A percentile compares a stretch with the other conserved stretches of the same genome.
phyloP scores from a whole-genome alignment of 2,113 vertebrate genomes.

The Lucifuga dentata region DNA sequence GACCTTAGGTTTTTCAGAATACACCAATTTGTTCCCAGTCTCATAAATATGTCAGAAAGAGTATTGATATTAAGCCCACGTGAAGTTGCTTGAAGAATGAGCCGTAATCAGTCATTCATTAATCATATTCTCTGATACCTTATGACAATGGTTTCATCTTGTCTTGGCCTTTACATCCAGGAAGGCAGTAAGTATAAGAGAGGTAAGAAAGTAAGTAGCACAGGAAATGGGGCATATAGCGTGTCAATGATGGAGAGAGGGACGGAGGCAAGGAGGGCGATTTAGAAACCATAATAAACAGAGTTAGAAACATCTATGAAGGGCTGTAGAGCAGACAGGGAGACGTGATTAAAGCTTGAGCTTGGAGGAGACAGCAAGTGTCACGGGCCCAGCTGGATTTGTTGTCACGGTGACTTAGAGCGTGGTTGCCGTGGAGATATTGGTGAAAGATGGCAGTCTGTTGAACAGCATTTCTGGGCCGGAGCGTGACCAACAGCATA shows the following conservation, averaged over 20 bases:
- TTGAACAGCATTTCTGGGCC: constrained; percentile 50
- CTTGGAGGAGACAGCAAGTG: constrained; percentile 50
- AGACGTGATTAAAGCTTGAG: constrained; percentile 47
- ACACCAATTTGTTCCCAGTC: background rate
- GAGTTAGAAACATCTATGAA: constrained; percentile 9
- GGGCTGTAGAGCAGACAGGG: constrained; percentile 20
- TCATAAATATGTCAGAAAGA: background rate
- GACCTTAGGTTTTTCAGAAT: constrained; percentile 16
- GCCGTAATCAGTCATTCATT: background rate
- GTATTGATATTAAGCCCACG: background rate
- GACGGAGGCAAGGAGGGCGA: constrained; percentile 14
- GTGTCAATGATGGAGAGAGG: constrained; percentile 28
- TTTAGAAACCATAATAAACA: constrained; percentile 29
- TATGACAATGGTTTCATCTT: background rate
- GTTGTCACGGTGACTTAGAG: constrained; percentile 72
- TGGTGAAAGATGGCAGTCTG: constrained; percentile 64
- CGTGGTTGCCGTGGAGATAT: constrained; percentile 63
- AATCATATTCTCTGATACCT: background rate
- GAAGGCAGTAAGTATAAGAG: constrained; percentile 18
- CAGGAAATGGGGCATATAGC: constrained; percentile 6
- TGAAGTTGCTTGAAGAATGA: background rate
- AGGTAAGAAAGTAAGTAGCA: constrained; percentile 8
- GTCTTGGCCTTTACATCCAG: background rate
- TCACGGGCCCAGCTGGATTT: constrained; percentile 66
- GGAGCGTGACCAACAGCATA: constrained; percentile 70